These are phyloP conservation scores for Lepilemur septentrionalis DNA, from an alignment of 2,797 vertebrate genomes.

Conservation along the genomic window DNA sequence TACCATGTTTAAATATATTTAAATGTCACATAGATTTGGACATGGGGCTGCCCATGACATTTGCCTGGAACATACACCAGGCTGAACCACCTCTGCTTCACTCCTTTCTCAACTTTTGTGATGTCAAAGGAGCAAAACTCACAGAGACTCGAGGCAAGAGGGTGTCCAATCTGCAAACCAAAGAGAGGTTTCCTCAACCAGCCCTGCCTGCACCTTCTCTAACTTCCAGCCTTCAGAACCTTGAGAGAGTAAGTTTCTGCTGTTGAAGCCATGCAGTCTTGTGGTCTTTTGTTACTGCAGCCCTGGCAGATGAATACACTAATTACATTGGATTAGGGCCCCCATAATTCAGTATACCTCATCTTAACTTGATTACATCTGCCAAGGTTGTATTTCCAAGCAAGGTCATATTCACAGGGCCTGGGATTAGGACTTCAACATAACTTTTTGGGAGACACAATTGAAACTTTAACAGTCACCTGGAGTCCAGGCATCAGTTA, in stretches of 20 bases:
- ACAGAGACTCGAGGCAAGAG: not conserved
- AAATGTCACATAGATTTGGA: no score
- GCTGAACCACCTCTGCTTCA: not conserved
- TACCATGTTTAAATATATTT: not conserved
- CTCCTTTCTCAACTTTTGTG: not conserved
- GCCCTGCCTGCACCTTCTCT: not conserved
- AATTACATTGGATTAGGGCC: no score
- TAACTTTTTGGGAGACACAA: not conserved
- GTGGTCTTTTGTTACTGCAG: not conserved
- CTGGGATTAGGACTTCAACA: not conserved
- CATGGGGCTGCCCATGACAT: not conserved
- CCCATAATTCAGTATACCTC: not conserved
- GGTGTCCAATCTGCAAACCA: not conserved
- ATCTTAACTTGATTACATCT: not conserved
- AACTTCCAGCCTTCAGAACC: not conserved
- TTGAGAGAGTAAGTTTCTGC: not conserved
- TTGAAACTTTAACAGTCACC: not conserved
- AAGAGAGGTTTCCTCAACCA: not conserved
- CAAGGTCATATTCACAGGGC: not conserved
- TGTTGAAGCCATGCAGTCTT: not conserved
- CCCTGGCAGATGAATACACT: not conserved
- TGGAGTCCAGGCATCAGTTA: not conserved
- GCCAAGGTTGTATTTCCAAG: not conserved
- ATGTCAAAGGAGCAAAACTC: not conserved
- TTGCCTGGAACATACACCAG: no score